Percentiles rank a stretch among this genome's conserved stretches.
Evolutionary conservation across 2,888 invertebrate species (phyloP).

Genomic region (Apodemia duryi): DNA sequence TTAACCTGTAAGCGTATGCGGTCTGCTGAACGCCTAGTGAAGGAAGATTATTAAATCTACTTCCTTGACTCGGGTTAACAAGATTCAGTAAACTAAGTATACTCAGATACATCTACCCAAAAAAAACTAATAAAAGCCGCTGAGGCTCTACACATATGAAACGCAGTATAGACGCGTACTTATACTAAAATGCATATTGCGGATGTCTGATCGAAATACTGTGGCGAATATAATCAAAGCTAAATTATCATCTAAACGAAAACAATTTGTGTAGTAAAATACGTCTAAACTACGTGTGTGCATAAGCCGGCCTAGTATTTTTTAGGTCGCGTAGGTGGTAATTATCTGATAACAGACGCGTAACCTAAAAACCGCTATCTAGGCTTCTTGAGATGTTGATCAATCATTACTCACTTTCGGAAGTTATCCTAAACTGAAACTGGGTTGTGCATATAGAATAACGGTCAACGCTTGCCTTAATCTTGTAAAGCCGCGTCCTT

Average conservation of each 20-base stretch:
- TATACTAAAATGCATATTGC: too few relatives aligned
- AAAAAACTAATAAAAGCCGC: too few relatives aligned
- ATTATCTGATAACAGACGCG: slow-evolving; percentile 21
- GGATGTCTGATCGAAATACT: too few relatives aligned
- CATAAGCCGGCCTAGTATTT: slow-evolving; percentile 11
- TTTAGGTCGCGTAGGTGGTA: slow-evolving; percentile 21
- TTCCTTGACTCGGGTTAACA: too few relatives aligned
- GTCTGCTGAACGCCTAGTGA: too few relatives aligned
- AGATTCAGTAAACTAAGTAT: too few relatives aligned
- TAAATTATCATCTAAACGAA: slow-evolving; percentile 1
- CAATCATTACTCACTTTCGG: slow-evolving; percentile 29
- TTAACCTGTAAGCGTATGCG: too few relatives aligned
- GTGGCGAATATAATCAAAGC: not conserved
- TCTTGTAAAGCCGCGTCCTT: not conserved
- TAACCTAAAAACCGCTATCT: slow-evolving; percentile 23
- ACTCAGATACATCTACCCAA: too few relatives aligned
- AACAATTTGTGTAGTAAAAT: not conserved
- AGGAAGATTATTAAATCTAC: too few relatives aligned
- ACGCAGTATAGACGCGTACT: too few relatives aligned
- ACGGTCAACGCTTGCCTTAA: slow-evolving; percentile 28
- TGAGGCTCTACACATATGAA: too few relatives aligned
- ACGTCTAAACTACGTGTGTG: slow-evolving; percentile 3
- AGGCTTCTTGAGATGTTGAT: slow-evolving; percentile 24
- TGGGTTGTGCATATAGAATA: slow-evolving; percentile 36
- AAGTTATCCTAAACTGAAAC: slow-evolving; percentile 33